Conservation (phyloP, 2,113 vertebrate genomes). For the Pollachius pollachius region DNA sequence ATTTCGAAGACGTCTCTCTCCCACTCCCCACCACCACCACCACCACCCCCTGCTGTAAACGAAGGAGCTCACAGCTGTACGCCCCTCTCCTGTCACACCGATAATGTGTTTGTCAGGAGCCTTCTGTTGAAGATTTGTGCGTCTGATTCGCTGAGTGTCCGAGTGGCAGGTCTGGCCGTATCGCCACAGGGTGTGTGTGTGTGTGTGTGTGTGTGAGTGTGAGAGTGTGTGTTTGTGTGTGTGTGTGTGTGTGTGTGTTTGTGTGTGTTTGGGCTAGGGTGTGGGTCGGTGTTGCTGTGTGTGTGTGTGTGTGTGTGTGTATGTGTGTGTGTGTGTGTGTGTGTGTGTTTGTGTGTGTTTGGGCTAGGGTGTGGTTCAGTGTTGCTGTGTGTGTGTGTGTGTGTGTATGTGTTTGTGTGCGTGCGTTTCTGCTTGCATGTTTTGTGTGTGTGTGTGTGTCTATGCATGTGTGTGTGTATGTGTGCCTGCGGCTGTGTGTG, state of each 20-base stretch:
- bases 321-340: no score
- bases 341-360: neutral
- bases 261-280: neutral
- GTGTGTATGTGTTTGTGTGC: no score
- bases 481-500: conserved; percentile 15
- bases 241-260: conserved; percentile 1
- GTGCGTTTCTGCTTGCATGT: no score
- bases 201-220: conserved; percentile 22
- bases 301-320: no score
- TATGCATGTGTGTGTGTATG: conserved; percentile 32
- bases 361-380: no score
- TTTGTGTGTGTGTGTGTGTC: conserved; percentile 21
- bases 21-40: conserved; percentile 14
- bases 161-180: conserved; percentile 68
- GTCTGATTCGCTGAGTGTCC: conserved; percentile 81
- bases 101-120: conserved; percentile 96
- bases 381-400: no score
- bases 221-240: conserved; percentile 31
- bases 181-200: conserved; percentile 63
- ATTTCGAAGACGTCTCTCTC: neutral
- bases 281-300: no score
- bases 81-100: conserved; percentile 79
- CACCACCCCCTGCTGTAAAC: conserved; percentile 33
- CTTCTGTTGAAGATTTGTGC: conserved; percentile 89
- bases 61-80: conserved; percentile 72